Evolutionary conservation across 2,113 vertebrate genomes (phyloP).

Genomic region (Phalacrocorax brasilianus): DNA sequence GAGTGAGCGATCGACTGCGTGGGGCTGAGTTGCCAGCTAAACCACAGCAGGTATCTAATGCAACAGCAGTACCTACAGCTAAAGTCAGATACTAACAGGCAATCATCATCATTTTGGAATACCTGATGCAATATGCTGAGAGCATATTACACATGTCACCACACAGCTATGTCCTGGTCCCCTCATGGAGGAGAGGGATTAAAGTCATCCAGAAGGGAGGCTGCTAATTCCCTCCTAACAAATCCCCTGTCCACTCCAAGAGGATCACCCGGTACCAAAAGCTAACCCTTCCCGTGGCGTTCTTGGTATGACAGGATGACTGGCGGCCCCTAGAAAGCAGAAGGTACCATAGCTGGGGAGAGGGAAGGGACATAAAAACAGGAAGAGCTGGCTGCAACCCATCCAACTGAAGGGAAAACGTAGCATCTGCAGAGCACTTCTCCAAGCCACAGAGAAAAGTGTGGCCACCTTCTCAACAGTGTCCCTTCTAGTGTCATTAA

Average conservation of each 20-base stretch:
- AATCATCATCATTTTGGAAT: neutral
- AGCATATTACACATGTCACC: neutral
- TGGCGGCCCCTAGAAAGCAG: neutral
- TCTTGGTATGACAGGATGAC: neutral
- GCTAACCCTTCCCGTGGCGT: neutral
- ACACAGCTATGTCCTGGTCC: neutral
- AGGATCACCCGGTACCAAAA: neutral
- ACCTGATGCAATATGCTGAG: neutral
- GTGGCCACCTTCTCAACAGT: fast-evolving
- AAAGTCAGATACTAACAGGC: neutral
- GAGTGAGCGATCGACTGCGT: no score
- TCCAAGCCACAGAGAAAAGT: neutral
- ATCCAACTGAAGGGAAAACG: fast-evolving
- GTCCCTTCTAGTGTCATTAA: neutral
- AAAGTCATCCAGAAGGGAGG: neutral
- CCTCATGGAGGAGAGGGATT: neutral
- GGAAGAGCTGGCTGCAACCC: neutral
- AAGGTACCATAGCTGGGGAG: neutral
- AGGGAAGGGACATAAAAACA: neutral
- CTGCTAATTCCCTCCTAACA: neutral
- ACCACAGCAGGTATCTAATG: neutral
- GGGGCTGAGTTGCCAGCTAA: no score
- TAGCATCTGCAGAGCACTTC: neutral
- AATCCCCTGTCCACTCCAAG: neutral
- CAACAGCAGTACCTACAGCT: neutral